Percentiles rank a stretch among this genome's conserved stretches.
Conservation (phyloP, 2,888 invertebrate species). For the Polietes domitor region DNA sequence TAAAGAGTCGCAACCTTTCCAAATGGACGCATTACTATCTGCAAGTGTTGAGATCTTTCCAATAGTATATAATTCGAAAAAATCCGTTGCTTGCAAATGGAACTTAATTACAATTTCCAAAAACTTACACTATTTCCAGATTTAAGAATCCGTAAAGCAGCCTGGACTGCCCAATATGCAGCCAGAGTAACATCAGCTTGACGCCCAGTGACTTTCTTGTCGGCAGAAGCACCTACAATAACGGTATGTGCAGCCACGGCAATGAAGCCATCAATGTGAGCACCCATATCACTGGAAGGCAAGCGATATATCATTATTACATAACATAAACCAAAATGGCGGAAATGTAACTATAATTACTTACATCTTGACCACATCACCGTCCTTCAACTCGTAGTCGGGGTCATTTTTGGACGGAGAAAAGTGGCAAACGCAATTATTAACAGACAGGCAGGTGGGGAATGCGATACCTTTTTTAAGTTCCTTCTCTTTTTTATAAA, state of each 20-base stretch:
- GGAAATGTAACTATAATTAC: conserved; percentile 79
- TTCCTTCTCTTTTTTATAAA: conserved; percentile 98
- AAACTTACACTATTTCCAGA: conserved; percentile 91
- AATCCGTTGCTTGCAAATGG: conserved; percentile 67
- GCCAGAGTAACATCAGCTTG: conserved; percentile 97
- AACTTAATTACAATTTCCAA: not conserved
- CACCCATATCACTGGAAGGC: conserved; percentile 93
- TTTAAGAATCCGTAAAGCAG: conserved; percentile 94
- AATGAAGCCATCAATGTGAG: conserved; percentile 99
- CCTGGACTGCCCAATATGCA: conserved; percentile 97
- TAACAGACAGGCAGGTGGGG: conserved; percentile 98
- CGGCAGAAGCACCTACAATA: conserved; percentile 89
- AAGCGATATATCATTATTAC: not conserved
- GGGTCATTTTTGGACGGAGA: conserved; percentile 97
- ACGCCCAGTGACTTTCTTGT: conserved; percentile 90
- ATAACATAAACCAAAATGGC: not conserved
- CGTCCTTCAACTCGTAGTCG: conserved; percentile 91
- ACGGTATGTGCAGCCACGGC: conserved; percentile 98
- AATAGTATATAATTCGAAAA: conserved; percentile 42
- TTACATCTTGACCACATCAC: conserved; percentile 98
- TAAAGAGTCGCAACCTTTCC: not conserved
- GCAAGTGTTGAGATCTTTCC: conserved; percentile 73
- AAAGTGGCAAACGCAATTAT: conserved; percentile 99
- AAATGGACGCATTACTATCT: conserved; percentile 59
- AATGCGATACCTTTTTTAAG: conserved; percentile 99